Evolutionary conservation across 2,113 vertebrate species (phyloP).

Genomic region (Chrysochloris asiatica): DNA sequence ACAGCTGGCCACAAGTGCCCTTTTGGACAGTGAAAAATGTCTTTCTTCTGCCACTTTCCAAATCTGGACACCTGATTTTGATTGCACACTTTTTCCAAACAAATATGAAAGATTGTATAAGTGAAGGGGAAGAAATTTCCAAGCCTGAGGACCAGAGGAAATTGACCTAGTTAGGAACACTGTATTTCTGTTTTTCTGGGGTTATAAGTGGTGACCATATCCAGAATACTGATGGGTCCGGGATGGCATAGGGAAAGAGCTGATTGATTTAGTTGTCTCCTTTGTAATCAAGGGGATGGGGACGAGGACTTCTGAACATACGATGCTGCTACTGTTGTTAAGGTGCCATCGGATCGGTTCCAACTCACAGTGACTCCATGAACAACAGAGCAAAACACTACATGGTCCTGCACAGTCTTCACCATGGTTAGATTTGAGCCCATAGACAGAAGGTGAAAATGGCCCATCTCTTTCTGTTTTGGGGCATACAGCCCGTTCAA

Average conservation of each 20-base stretch:
- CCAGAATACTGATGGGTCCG: neutral
- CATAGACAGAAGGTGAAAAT: neutral
- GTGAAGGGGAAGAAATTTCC: neutral
- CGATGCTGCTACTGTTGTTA: too few species aligned
- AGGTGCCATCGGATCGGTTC: too few species aligned
- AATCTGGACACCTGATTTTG: neutral
- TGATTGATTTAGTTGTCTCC: neutral
- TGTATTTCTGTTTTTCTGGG: neutral
- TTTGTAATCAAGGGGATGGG: neutral
- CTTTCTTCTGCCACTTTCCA: neutral
- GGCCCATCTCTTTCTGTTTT: neutral
- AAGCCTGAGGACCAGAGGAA: neutral
- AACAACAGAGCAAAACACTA: too few species aligned
- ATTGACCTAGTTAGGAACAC: neutral
- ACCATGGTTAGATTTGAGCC: too few species aligned
- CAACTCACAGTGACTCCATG: too few species aligned
- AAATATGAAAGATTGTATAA: neutral
- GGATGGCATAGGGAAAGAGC: rapidly evolving
- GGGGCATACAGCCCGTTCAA: neutral
- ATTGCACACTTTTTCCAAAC: slow-evolving; percentile 16
- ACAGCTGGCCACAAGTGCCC: neutral
- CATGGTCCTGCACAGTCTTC: too few species aligned
- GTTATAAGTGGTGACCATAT: neutral
- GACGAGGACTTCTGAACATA: neutral
- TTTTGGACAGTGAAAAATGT: neutral